Percentiles rank a stretch among this genome's conserved stretches.
phyloP scores from a whole-genome alignment of 2,888 invertebrate species.

The Bugula neritina region DNA sequence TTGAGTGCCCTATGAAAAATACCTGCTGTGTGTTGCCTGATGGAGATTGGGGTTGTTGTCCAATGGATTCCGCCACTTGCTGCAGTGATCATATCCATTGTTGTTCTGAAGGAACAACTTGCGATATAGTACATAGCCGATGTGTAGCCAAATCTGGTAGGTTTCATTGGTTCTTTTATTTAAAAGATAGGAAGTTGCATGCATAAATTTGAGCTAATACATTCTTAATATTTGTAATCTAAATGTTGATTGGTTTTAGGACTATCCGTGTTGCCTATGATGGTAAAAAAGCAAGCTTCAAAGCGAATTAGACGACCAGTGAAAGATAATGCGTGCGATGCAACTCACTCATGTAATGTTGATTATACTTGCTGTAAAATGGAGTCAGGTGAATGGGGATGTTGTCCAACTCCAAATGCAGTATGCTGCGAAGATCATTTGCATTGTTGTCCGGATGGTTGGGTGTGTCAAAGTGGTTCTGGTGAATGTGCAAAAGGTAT shows the following conservation, averaged over 20 bases:
- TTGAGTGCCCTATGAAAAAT: slow-evolving; percentile 35
- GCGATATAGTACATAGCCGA: slow-evolving; percentile 29
- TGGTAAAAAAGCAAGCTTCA: background rate
- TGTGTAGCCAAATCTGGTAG: background rate
- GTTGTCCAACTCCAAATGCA: slow-evolving; percentile 34
- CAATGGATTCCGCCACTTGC: slow-evolving; percentile 35
- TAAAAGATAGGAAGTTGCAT: too few species aligned
- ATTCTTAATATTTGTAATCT: background rate
- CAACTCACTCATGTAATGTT: slow-evolving; percentile 29
- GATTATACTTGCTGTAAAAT: slow-evolving; percentile 32
- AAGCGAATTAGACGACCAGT: background rate
- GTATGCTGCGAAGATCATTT: slow-evolving; percentile 37
- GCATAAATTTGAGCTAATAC: too few species aligned
- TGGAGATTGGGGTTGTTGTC: slow-evolving; percentile 46
- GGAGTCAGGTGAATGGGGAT: slow-evolving; percentile 31
- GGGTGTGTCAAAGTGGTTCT: slow-evolving; percentile 31
- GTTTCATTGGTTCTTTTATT: too few species aligned
- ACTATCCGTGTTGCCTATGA: background rate
- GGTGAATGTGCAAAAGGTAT: background rate
- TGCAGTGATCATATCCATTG: slow-evolving; percentile 39
- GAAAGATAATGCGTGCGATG: background rate
- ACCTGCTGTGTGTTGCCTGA: slow-evolving; percentile 41
- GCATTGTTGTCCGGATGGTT: slow-evolving; percentile 37
- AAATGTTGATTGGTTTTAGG: background rate
- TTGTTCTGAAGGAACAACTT: slow-evolving; percentile 34